A percentile compares a stretch with the other conserved stretches of the same genome.
Conservation (phyloP, 2,113 vertebrate genomes). For the Ictalurus furcatus region DNA sequence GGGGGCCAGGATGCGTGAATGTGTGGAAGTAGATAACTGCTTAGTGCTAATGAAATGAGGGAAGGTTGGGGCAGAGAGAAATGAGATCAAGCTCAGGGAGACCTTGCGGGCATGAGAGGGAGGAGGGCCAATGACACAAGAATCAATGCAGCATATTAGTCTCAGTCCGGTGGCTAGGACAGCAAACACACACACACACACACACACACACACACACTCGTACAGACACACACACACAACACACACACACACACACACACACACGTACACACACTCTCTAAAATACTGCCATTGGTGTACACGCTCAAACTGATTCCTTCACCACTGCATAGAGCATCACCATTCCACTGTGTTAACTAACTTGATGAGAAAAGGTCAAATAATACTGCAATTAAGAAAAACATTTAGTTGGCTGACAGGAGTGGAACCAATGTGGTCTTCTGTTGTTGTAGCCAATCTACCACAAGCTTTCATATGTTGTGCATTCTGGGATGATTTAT, state of each 20-base stretch:
- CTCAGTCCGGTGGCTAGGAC: constrained; percentile 4
- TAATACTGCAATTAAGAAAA: not conserved
- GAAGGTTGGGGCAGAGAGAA: constrained; percentile 21
- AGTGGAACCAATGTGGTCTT: not conserved
- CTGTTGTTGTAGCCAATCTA: not conserved
- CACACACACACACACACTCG: constrained; percentile 12
- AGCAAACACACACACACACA: not conserved
- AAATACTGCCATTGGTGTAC: not conserved
- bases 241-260: constrained; percentile 16
- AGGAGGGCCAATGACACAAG: constrained; percentile 34
- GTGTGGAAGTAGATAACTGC: constrained; percentile 36
- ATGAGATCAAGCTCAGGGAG: constrained; percentile 42
- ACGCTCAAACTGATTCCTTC: not conserved
- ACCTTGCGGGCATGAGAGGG: constrained; percentile 15
- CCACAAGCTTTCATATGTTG: not conserved
- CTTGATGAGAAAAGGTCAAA: not conserved
- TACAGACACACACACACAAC: not conserved
- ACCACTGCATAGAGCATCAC: not conserved
- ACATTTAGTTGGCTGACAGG: not conserved
- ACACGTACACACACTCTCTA: not conserved
- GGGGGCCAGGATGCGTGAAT: not conserved
- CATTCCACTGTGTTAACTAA: not conserved
- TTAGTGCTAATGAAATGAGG: constrained; percentile 40
- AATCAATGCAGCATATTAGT: constrained; percentile 45
- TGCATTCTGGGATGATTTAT: not conserved